Evolutionary conservation across 92 coral and sea anemone genomes (phyloP).

Genomic region (Virgularia gustaviana): DNA sequence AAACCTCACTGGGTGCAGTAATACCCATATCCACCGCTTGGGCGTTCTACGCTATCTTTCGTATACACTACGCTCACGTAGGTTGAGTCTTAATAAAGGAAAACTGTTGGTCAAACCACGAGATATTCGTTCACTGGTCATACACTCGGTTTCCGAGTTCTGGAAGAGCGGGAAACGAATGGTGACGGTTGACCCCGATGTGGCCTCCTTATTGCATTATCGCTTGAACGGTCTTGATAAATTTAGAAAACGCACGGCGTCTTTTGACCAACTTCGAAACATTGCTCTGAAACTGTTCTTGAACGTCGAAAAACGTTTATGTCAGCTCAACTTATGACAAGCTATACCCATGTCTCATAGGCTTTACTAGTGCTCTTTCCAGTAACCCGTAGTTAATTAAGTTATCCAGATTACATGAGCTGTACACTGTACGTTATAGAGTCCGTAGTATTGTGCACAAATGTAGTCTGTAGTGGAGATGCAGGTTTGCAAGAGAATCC

Average conservation of each 20-base stretch:
- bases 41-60: not conserved
- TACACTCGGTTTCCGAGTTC: not conserved
- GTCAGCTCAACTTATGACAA: not conserved
- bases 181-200: not conserved
- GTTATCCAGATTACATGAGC: not conserved
- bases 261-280: not conserved
- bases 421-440: no score
- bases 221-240: not conserved
- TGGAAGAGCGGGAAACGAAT: not conserved
- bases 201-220: not conserved
- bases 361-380: no score
- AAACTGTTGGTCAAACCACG: not conserved
- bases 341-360: not conserved
- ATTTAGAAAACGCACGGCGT: not conserved
- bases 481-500: no score
- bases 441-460: no score
- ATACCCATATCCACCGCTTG: not conserved
- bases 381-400: no score
- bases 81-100: not conserved
- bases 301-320: not conserved
- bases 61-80: not conserved
- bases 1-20: no score
- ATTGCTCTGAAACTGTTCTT: not conserved
- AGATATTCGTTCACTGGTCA: not conserved
- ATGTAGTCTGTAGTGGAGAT: no score